Base-by-base conservation (phyloP, 2,797 vertebrate genomes). In the Melanotaenia parkinsoni region DNA sequence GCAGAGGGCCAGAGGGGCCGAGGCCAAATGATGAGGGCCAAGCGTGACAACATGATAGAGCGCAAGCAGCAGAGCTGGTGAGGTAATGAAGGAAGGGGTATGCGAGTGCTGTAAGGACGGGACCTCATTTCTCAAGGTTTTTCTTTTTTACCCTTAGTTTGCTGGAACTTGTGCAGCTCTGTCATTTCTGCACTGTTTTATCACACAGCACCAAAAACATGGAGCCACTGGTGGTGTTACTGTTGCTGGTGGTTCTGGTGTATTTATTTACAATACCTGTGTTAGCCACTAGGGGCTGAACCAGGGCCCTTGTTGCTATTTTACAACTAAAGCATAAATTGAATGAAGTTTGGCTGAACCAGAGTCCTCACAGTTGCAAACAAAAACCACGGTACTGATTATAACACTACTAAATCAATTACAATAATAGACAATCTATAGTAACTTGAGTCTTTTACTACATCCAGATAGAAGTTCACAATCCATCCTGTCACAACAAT, bases 11-110 rank as follows among this genome's bases (percentile, higher is more conserved):
- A 70, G 67, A 37, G 87, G 77, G 78, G 83, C 79, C 60, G 79
- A 81, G 75, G 85, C 74, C 76, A 63, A 74, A 78, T 37, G 79
- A 77, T 77, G 83, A 86, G 75, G 79, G 79, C 68, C 69, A 58
- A 81, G 83, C 66, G 12, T 85, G 78, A 89, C 82, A 73, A 37
- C 40, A 58, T 81, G 84, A 84, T 82, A 79, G 80, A 86, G 83
- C 22, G 11, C 35, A 37, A 72, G 76, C 50, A 9, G 63, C 32
- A 43, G 74, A 65, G 75, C 69, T 35, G 70, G 77, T 59, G 38
- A 75, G 75, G 77, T 70, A 81, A 84, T 50, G 79, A 86, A 76
- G 83, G 75, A 63, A 61, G 72, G 63, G 68, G 64, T 67, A 37
- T 38, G 59, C 74, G 76, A 66, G 43, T 5, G 68, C 77, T 74